These are phyloP conservation scores for Aleiodes sp. DNA, from an alignment of 1,140 invertebrate genomes.

Conservation along the genomic window DNA sequence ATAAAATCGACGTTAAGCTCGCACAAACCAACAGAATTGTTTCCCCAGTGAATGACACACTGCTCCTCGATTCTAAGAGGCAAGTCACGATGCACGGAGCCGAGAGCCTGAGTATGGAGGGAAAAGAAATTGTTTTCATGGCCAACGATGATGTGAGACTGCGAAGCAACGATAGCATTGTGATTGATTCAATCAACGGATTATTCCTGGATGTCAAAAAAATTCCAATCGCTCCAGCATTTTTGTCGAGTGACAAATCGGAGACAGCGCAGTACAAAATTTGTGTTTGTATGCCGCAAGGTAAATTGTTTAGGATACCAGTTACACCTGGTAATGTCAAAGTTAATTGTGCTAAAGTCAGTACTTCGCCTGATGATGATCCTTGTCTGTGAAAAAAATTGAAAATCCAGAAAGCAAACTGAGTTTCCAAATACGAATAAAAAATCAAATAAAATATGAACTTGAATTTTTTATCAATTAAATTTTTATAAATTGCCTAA, in stretches of 20 bases:
- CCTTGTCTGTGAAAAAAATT: conserved; percentile 70
- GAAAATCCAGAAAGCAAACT: not conserved
- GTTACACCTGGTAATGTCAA: conserved; percentile 67
- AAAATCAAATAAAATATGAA: too few relatives aligned
- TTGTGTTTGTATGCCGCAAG: conserved; percentile 88
- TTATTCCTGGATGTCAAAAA: conserved; percentile 77
- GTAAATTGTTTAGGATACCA: conserved; percentile 81
- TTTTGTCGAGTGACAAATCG: conserved; percentile 53
- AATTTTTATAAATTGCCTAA: too few relatives aligned
- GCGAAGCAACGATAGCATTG: conserved; percentile 81
- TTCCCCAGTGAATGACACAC: conserved; percentile 75
- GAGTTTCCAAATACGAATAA: too few relatives aligned
- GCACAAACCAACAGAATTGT: conserved; percentile 77
- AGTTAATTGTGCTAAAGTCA: conserved; percentile 74
- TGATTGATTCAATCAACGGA: conserved; percentile 76
- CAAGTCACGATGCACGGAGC: conserved; percentile 71
- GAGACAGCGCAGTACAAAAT: conserved; percentile 78
- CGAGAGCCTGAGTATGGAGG: conserved; percentile 73
- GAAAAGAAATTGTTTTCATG: conserved; percentile 72
- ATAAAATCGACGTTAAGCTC: conserved; percentile 74
- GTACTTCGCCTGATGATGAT: conserved; percentile 71
- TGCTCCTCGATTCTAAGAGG: conserved; percentile 73
- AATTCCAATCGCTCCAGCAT: conserved; percentile 73
- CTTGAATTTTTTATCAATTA: too few relatives aligned
- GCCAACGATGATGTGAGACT: conserved; percentile 84